phyloP scores from a whole-genome alignment of 2,113 vertebrate genomes.

The human region GRCh38 chr3:17930501-17931000 shows the following conservation, averaged over 20 bases:
- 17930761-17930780: background rate
- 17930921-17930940: background rate
- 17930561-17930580: background rate
- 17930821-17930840: background rate
- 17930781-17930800: background rate
- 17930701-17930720: background rate
- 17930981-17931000: background rate
- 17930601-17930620: background rate
- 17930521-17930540: background rate
- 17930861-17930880: background rate
- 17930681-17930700: background rate
- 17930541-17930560: background rate
- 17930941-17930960: background rate
- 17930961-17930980: no score
- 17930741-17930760: background rate
- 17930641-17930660: background rate
- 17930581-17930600: background rate
- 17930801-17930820: fast-evolving
- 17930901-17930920: background rate
- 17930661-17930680: background rate
- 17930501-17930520: background rate
- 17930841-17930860: background rate
- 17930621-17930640: background rate
- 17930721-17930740: background rate
- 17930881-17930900: background rate